A percentile compares a stretch with the other conserved stretches of the same genome.
These are phyloP conservation scores for Lacerta agilis DNA, from an alignment of 2,797 vertebrate genomes.

Conservation along the genomic window DNA sequence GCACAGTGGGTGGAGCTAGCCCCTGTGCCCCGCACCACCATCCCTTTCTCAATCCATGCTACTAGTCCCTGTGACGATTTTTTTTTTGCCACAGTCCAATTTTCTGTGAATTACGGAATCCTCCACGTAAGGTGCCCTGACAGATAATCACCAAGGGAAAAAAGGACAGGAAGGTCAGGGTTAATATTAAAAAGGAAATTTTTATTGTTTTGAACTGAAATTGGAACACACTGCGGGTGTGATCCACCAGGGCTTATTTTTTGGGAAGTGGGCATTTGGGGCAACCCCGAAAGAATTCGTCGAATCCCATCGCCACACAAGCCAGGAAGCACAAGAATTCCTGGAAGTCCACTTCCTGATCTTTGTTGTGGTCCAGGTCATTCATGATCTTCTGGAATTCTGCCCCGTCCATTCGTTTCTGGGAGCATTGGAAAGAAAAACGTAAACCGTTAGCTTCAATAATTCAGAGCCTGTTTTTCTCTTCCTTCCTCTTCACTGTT, in stretches of 20 bases:
- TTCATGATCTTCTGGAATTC: constrained; percentile 77
- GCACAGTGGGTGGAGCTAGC: neutral
- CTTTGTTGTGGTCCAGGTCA: constrained; percentile 76
- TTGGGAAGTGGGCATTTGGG: constrained; percentile 56
- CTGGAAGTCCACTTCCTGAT: constrained; percentile 79
- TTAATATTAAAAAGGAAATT: neutral
- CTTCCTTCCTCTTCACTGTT: neutral
- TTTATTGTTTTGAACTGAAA: neutral
- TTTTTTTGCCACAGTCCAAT: neutral
- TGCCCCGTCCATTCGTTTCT: constrained; percentile 59
- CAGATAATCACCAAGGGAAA: too few species aligned
- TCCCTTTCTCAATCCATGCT: neutral
- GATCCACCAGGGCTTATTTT: constrained; percentile 36
- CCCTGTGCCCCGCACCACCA: neutral
- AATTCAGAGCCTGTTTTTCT: neutral
- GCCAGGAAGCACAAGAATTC: constrained; percentile 76
- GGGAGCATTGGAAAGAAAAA: neutral
- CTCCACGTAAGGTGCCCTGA: neutral
- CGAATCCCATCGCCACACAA: constrained; percentile 74
- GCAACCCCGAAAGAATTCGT: constrained; percentile 68
- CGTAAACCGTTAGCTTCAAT: neutral
- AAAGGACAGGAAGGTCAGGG: neutral
- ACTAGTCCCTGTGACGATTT: neutral
- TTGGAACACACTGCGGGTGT: neutral
- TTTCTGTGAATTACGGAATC: neutral